Conservation (phyloP, 1,140 invertebrate genomes). For the Brachionus koreanus region DNA sequence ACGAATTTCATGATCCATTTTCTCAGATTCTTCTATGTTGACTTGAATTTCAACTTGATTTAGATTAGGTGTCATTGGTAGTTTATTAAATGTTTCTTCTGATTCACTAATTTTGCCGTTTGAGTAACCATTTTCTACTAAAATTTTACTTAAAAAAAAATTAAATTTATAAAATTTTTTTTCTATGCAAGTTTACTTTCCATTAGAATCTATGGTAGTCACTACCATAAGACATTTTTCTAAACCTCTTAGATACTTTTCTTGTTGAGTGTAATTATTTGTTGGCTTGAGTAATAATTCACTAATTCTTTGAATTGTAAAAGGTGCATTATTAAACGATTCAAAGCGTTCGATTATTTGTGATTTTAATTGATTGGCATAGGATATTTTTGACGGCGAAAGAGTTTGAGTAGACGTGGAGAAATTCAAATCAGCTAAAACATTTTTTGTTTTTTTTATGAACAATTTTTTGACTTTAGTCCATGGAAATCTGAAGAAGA, state of each 20-base stretch:
- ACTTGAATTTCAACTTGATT: neutral
- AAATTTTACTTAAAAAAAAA: constrained; percentile 38
- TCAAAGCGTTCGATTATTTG: constrained; percentile 42
- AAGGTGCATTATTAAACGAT: constrained; percentile 76
- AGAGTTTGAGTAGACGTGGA: neutral
- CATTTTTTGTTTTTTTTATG: constrained; percentile 27
- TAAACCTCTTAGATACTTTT: constrained; percentile 90
- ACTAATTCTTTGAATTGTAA: constrained; percentile 90
- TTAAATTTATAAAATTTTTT: neutral
- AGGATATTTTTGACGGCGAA: neutral
- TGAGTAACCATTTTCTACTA: neutral
- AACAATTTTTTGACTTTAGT: constrained; percentile 23
- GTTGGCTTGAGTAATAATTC: constrained; percentile 81
- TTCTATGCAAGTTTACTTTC: constrained; percentile 51
- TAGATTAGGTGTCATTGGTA: neutral
- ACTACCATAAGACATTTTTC: constrained; percentile 84
- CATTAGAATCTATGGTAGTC: constrained; percentile 78
- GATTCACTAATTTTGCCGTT: neutral
- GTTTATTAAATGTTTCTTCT: neutral
- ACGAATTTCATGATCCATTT: neutral
- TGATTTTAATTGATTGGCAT: constrained; percentile 17
- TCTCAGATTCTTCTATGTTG: neutral
- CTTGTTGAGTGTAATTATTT: constrained; percentile 88
- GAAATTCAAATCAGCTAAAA: neutral
- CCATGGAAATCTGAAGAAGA: constrained; percentile 17